phyloP scores from a whole-genome alignment of 2,113 vertebrate species.

The Phycodurus eques region DNA sequence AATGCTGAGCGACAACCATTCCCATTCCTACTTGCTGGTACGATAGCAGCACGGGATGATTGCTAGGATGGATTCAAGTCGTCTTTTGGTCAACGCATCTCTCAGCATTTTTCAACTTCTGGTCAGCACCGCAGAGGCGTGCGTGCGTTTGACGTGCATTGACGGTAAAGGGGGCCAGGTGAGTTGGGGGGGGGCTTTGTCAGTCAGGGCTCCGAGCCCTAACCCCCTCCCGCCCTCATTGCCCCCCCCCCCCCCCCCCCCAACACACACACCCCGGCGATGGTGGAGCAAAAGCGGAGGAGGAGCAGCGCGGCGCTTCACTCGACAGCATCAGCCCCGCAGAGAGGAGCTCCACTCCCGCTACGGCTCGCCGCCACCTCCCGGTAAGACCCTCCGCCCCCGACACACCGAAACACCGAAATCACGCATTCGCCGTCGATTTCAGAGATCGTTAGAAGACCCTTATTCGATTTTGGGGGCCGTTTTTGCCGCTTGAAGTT shows the following conservation, averaged over 20 bases:
- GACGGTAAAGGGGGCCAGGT: conserved; percentile 1
- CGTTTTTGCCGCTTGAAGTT: not conserved
- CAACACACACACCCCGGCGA: conserved; percentile 7
- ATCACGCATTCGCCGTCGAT: not conserved
- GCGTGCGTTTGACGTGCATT: not conserved
- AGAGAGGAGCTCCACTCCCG: conserved; percentile 32
- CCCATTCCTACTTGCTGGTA: not conserved
- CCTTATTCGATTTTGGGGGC: not conserved
- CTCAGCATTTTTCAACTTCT: not conserved
- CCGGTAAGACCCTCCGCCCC: conserved; percentile 50
- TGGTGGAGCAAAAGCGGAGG: conserved; percentile 62
- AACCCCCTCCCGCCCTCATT: not conserved
- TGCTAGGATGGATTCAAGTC: not conserved
- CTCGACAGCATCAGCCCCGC: conserved; percentile 33
- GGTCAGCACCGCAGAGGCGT: not conserved
- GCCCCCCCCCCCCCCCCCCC: conserved; percentile 13
- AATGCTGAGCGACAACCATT: not conserved
- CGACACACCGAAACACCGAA: not conserved
- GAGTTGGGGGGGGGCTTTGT: not conserved
- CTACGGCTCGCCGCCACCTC: conserved; percentile 13
- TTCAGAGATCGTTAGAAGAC: not conserved
- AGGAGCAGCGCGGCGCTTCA: conserved; percentile 45
- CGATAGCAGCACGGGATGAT: no score
- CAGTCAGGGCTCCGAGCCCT: conserved; percentile 4
- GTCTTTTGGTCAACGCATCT: not conserved